Evolutionary conservation across 2,113 vertebrate genomes (phyloP), one percentile per base, ranked within the genome.

Genomic region (Mesoclemmys tuberculata): DNA sequence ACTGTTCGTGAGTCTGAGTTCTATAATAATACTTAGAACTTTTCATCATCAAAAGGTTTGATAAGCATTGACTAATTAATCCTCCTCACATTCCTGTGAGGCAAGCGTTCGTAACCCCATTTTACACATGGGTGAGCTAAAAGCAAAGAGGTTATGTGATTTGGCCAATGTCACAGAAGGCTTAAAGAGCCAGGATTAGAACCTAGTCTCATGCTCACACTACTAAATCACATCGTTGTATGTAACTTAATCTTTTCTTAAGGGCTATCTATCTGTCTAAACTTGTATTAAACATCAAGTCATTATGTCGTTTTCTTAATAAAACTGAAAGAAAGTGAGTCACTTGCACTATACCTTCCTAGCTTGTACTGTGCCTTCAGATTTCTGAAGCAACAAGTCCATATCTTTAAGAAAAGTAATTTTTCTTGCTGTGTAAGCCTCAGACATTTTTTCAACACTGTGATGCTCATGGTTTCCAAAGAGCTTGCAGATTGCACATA

Each of bases 401-500:
- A 90, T 83, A 49, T 96, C 92, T 88, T 93, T 24, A 11, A 78
- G 64, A 77, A 95, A 97, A n/a, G 27, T n/a, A 44, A 52, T 71
- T 91, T 97, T 97, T 85, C 92, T 94, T 51, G 91, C 89, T 54
- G 52, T 61, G 14, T 93, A 95, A 46, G 31, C 82, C 12, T 95
- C 94, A 38, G 92, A 85, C 29, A 92, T 82, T 95, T 91, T 93
- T 44, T 87, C 92, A 58, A 91, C 80, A 11, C 75, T 88, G 78
- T 95, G 92, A 55, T 89, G 78, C 27, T 82, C 22, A 21, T 97
- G 97, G 56, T 94, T 87, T 75, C 96, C 96, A 80, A 93, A 97
- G 82, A 96, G 95, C 81, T 94, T 97, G 82, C 90, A 94, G 22
- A 90, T 94, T n/a, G 85, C 79, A 77, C 91, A 94, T 49, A 96